These are phyloP conservation scores for Tachypleus tridentatus DNA, from an alignment of 1,140 invertebrate species.

Conservation along the genomic window DNA sequence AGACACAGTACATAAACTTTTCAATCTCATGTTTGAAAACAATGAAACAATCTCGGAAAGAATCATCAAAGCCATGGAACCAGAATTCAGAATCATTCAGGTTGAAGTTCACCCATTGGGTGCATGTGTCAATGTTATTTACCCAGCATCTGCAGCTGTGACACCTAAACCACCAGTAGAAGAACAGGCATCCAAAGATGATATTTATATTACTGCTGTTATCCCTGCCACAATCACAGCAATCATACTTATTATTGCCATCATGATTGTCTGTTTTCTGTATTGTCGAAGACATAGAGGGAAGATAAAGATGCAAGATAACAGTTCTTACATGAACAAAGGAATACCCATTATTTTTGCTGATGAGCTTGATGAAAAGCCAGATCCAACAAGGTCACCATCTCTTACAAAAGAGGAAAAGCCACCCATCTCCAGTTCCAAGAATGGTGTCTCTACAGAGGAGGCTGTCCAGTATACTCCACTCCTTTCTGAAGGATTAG, in stretches of 20 bases:
- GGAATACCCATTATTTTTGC: slow-evolving; percentile 84
- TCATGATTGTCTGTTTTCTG: slow-evolving; percentile 75
- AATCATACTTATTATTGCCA: slow-evolving; percentile 71
- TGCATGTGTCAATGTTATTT: slow-evolving; percentile 48
- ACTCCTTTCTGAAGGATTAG: slow-evolving; percentile 12
- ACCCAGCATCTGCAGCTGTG: slow-evolving; percentile 23
- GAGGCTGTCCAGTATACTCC: slow-evolving; percentile 8
- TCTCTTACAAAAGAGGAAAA: slow-evolving; percentile 86
- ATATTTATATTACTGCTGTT: slow-evolving; percentile 80
- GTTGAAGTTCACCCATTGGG: slow-evolving; percentile 56
- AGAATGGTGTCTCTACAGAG: neutral
- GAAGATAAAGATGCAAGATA: slow-evolving; percentile 56
- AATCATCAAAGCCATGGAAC: slow-evolving; percentile 57
- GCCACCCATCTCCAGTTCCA: slow-evolving; percentile 55
- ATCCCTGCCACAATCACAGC: slow-evolving; percentile 82
- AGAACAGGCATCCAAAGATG: slow-evolving; percentile 41
- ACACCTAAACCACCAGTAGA: slow-evolving; percentile 32
- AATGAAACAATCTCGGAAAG: slow-evolving; percentile 40
- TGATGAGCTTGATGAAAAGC: slow-evolving; percentile 83
- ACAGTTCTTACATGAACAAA: slow-evolving; percentile 61
- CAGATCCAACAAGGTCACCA: slow-evolving; percentile 69
- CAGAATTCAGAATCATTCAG: slow-evolving; percentile 61
- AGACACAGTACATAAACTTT: slow-evolving; percentile 53
- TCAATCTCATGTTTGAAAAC: slow-evolving; percentile 43
- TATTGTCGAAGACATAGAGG: slow-evolving; percentile 68